Evolutionary conservation across 1,140 invertebrate genomes (phyloP).

Genomic region (Bombus picipes): DNA sequence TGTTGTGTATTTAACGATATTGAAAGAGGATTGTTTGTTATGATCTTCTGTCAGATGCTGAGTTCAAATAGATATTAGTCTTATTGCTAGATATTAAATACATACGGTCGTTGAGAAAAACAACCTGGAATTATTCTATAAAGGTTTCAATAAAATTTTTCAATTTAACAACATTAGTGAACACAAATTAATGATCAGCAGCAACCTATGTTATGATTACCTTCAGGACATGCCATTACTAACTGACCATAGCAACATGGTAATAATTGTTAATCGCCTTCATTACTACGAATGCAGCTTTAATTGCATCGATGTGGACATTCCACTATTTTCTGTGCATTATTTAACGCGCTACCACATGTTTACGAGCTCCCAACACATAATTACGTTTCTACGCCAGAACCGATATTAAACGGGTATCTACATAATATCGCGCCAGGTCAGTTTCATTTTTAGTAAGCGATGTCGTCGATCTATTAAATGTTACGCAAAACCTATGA

Average conservation of each 20-base stretch:
- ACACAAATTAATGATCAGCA: neutral
- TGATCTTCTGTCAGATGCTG: too few relatives aligned
- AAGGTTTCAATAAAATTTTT: too few relatives aligned
- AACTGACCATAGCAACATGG: neutral
- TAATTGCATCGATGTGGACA: neutral
- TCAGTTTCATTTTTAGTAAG: slow-evolving; percentile 48
- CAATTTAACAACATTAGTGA: neutral
- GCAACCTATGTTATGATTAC: neutral
- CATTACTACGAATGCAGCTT: neutral
- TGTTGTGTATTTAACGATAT: too few relatives aligned
- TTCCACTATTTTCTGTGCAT: slow-evolving; percentile 25
- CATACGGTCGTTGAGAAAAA: too few relatives aligned
- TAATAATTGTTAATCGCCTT: neutral
- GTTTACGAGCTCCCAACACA: slow-evolving; percentile 21
- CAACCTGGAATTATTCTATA: too few relatives aligned
- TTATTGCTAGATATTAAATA: too few relatives aligned
- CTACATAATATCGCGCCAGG: slow-evolving; percentile 27
- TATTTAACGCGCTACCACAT: slow-evolving; percentile 39
- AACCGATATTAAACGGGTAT: slow-evolving; percentile 24
- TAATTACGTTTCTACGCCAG: slow-evolving; percentile 26
- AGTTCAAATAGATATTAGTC: too few relatives aligned
- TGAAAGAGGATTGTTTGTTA: too few relatives aligned
- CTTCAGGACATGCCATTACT: neutral
- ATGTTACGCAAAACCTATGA: neutral
- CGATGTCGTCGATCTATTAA: neutral